phyloP scores from a whole-genome alignment of 2,888 invertebrate genomes.

The Acanthosepion lycidas region DNA sequence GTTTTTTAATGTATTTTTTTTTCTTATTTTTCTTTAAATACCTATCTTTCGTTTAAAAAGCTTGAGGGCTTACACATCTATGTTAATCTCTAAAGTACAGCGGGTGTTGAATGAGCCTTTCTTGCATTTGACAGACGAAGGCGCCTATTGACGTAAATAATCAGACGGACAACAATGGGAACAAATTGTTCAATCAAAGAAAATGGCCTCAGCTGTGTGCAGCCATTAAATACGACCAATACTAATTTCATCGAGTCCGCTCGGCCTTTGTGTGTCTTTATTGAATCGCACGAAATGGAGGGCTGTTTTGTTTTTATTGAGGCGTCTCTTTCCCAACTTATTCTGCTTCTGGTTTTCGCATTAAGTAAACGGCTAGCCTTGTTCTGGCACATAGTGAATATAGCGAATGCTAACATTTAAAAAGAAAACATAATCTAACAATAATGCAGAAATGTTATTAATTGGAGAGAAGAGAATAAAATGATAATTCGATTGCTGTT shows the following conservation, averaged over 20 bases:
- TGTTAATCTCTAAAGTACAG: neutral
- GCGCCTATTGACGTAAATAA: neutral
- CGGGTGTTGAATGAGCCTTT: neutral
- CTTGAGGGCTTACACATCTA: neutral
- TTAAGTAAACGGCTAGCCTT: neutral
- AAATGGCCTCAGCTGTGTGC: neutral
- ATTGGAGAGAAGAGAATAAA: too few relatives aligned
- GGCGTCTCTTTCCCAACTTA: neutral
- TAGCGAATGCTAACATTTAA: neutral
- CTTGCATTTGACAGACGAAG: neutral
- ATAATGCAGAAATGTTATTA: too few relatives aligned
- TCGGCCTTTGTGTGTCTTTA: neutral
- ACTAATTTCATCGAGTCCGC: neutral
- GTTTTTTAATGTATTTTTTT: too few relatives aligned
- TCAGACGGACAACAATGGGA: neutral
- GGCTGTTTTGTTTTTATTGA: neutral
- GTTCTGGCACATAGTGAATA: neutral
- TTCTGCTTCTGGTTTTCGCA: neutral
- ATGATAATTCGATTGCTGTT: too few relatives aligned
- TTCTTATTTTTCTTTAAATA: too few relatives aligned
- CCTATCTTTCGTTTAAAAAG: neutral
- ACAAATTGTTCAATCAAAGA: neutral
- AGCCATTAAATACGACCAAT: neutral
- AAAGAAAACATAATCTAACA: neutral
- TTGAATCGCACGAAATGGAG: neutral